A percentile compares a stretch with the other conserved stretches of the same genome.
phyloP scores from a whole-genome alignment of 2,888 invertebrate species.

The Heliconius cydno region DNA sequence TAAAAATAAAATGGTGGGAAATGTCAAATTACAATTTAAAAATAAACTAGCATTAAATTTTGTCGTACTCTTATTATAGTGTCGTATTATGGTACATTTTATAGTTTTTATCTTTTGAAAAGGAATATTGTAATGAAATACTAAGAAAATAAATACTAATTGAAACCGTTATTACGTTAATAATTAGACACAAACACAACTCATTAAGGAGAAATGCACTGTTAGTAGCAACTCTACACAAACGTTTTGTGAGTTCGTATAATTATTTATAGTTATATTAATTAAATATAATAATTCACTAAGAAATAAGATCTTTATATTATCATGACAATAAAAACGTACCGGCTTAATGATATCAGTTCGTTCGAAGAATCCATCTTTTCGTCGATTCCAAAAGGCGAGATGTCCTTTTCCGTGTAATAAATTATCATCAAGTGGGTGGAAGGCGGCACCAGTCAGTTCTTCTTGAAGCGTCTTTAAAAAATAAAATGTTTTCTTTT shows the following conservation, averaged over 20 bases:
- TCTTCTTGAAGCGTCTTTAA: slow-evolving; percentile 93
- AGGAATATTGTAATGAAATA: no score
- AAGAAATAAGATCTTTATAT: background rate
- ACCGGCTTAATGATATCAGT: slow-evolving; percentile 94
- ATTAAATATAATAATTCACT: background rate
- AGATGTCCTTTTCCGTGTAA: slow-evolving; percentile 95
- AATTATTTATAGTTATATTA: background rate
- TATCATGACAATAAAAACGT: slow-evolving; percentile 46
- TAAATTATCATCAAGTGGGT: slow-evolving; percentile 95
- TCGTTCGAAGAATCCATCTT: slow-evolving; percentile 95
- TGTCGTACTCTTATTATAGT: background rate
- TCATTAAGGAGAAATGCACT: background rate
- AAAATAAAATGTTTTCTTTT: background rate
- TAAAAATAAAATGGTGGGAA: background rate
- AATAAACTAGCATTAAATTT: background rate
- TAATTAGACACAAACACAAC: background rate
- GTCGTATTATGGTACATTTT: background rate
- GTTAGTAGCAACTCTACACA: background rate
- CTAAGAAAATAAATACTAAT: background rate
- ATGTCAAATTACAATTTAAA: background rate
- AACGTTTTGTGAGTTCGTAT: background rate
- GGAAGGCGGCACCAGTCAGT: slow-evolving; percentile 94
- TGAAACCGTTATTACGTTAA: background rate
- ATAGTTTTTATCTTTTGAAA: no score
- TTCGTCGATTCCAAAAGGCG: slow-evolving; percentile 95